Base-by-base conservation (phyloP, 2,797 vertebrate species). In the Trematomus bernacchii region DNA sequence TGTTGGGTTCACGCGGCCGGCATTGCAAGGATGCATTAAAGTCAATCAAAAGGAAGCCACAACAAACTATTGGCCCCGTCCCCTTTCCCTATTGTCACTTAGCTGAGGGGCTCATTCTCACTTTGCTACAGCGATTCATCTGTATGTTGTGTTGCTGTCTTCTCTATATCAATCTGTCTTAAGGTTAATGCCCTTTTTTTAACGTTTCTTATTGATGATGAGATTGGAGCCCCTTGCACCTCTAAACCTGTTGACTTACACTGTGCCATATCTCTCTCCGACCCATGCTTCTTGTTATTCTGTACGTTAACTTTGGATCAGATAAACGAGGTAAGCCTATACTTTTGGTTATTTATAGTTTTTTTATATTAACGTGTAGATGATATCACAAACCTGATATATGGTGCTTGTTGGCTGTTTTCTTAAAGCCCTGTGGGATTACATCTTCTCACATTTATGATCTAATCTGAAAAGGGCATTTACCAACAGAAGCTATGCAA, bases 241-340 rank as follows among this genome's bases (percentile, higher is more conserved):
- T 91, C 89, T 89, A 89, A 94, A 91, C 71, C 86, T 91, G 88
- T 93, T 93, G 81, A 93, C 94, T 95, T 91, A 95, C 89, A 73
- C 88, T 91, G 87, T 93, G 87, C 88, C 89, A 90, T 95, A 91
- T 96, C 88, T 96, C 93, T 95, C 89, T 93, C 90, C 89, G 91
- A 95, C 89, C 91, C 94, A 92, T 95, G 93, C 93, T 93, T 94
- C 92, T 94, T 92, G 87, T 92, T 91, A 92, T 91, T 94, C 93
- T 95, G 87, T 95, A 92, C 91, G 73, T 94, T 95, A 91, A 93
- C 94, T 94, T 89, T 94, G 95, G 95, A 95, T 93, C 94, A 96
- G 95, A 96, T 96, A 89, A 96, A 96, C 66, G 94, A 95, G 95
- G 95, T 96, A 96, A 96, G 95, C 83, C 72, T 72, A 92, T 54